phyloP scores from a whole-genome alignment of 2,113 vertebrate genomes.

The Tragelaphus scriptus region DNA sequence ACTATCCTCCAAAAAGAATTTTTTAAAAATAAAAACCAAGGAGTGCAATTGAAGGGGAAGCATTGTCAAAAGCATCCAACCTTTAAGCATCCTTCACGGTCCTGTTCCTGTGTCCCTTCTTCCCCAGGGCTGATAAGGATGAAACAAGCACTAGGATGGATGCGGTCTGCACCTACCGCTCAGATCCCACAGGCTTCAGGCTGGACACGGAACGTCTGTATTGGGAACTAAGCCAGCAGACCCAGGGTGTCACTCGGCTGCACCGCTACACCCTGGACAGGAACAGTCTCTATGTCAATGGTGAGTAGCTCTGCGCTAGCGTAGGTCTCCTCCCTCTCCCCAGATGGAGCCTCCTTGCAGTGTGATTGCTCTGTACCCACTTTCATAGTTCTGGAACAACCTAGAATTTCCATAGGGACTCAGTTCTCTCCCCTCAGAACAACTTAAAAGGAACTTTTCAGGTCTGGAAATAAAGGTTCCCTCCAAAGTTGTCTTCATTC shows the following conservation, averaged over 20 bases:
- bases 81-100: neutral
- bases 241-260: neutral
- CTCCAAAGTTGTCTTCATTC: neutral
- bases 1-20: neutral
- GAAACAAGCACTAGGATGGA: neutral
- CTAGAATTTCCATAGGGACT: neutral
- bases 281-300: conserved; percentile 32
- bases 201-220: neutral
- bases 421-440: neutral
- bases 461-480: neutral
- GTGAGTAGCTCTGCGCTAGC: neutral
- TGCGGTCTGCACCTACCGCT: neutral
- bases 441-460: neutral
- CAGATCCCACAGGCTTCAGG: neutral
- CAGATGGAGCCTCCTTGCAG: neutral
- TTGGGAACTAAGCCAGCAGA: conserved; percentile 49
- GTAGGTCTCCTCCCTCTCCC: neutral
- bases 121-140: neutral
- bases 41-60: neutral
- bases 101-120: neutral
- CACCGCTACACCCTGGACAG: conserved; percentile 14
- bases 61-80: neutral
- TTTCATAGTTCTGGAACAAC: neutral
- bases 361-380: neutral
- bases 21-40: neutral